These are phyloP conservation scores for Enteromius mattozi DNA, from an alignment of 2,797 vertebrate genomes.

Conservation along the genomic window DNA sequence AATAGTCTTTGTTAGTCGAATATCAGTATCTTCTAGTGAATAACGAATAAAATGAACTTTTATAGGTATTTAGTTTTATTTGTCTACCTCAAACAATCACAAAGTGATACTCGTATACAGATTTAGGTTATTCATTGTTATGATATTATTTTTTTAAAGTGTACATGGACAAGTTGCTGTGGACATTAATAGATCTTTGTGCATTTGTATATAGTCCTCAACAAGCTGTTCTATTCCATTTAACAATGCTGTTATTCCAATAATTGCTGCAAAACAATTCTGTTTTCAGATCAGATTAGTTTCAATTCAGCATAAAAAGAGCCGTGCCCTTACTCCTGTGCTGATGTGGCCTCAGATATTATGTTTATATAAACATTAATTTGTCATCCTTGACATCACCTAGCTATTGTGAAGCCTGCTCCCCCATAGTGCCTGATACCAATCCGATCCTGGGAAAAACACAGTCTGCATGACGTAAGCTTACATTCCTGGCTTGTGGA, in stretches of 20 bases:
- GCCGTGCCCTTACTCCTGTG: not conserved
- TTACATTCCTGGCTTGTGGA: conserved; percentile 67
- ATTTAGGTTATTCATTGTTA: not conserved
- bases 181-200: not conserved
- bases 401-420: conserved; percentile 25
- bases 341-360: conserved; percentile 8
- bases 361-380: conserved; percentile 31
- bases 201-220: not conserved
- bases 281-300: conserved; percentile 8
- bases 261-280: not conserved
- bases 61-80: not conserved
- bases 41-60: not conserved
- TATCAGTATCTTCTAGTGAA: not conserved
- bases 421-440: conserved; percentile 48
- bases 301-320: not conserved
- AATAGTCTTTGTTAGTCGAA: not conserved
- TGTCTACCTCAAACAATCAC: not conserved
- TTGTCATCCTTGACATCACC: conserved; percentile 37
- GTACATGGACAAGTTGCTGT: not conserved
- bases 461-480: conserved; percentile 66
- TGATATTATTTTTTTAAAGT: not conserved
- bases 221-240: not conserved
- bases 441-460: conserved; percentile 70
- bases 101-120: not conserved
- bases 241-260: conserved; percentile 12